Evolutionary conservation across 2,888 invertebrate species (phyloP), one percentile per base, ranked within the genome.

Genomic region (Erebia palarica): DNA sequence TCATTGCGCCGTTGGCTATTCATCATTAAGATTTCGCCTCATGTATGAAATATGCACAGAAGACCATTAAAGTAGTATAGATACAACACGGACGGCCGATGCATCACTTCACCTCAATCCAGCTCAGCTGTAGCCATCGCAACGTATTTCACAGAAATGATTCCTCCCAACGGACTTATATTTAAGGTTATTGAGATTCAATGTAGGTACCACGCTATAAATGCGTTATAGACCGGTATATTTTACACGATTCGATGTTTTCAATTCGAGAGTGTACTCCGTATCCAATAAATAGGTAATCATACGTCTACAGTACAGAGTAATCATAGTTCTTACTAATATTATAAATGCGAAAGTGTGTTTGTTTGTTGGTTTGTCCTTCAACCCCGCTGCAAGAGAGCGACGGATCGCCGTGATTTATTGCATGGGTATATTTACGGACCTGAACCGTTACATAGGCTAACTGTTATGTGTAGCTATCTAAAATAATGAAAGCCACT

Each of bases 191-290:
- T 61, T 47, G 61, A 16, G 18, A 18, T 44, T 61, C 18, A 47
- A 61, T 61, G 47, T 21, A 21, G 21, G 21, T 14, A 16, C 16
- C 21, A 14, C 58, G 36, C 44, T 44, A 61, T 61, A 21, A 61
- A 47, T 61, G 58, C 58, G 61, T 21, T 61, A 61, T 61, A 61
- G 16, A 47, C 47, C 47, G 47, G 11, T 61, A 61, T 47, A 61
- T 61, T 61, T 61, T 47, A 61, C 3, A 61, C 61, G 61, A 21
- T 47, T 42, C 44, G 47, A 61, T 61, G 16, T 61, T 18, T 47
- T 21, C 44, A 21, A 47, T 47, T 61, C 47, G 13, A 47, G 61
- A 44, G 47, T 47, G 18, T 18, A 13, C 36, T 14, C 27, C 36
- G 8, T 36, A n/a, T 36, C 14, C 14, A 14, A 59, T 36, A 59